phyloP scores from a whole-genome alignment of 2,888 invertebrate species.

The Ecliptopera silaceata region DNA sequence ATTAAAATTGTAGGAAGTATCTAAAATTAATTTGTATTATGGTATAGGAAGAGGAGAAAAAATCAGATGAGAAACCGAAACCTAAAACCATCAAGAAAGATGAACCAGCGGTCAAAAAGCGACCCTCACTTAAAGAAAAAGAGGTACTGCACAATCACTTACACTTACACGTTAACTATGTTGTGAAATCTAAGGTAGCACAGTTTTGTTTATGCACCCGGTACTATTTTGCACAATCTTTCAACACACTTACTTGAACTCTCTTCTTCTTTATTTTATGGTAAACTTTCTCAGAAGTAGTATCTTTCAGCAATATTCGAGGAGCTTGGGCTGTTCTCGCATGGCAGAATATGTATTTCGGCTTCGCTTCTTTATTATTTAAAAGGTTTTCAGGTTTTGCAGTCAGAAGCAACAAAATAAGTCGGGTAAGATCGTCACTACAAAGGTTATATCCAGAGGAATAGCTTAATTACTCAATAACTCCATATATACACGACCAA shows the following conservation, averaged over 20 bases:
- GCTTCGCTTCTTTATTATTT: slow-evolving; percentile 54
- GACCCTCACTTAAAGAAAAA: slow-evolving; percentile 73
- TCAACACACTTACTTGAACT: slow-evolving; percentile 19
- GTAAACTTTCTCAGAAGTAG: slow-evolving; percentile 19
- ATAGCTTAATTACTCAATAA: not conserved
- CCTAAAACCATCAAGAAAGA: slow-evolving; percentile 67
- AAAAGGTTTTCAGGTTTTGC: slow-evolving; percentile 22
- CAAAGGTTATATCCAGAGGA: not conserved
- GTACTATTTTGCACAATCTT: slow-evolving; percentile 32
- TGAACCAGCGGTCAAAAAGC: slow-evolving; percentile 71
- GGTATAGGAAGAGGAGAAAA: slow-evolving; percentile 71
- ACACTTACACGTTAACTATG: slow-evolving; percentile 41
- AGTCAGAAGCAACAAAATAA: not conserved
- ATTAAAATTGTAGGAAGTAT: not conserved
- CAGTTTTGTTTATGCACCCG: slow-evolving; percentile 30
- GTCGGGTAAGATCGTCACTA: slow-evolving; percentile 6
- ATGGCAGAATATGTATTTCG: slow-evolving; percentile 48
- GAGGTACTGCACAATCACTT: slow-evolving; percentile 60
- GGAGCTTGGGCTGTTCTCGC: slow-evolving; percentile 44
- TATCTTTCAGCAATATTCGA: slow-evolving; percentile 35
- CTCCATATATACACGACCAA: not conserved
- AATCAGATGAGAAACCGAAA: slow-evolving; percentile 75
- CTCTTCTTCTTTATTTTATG: slow-evolving; percentile 12
- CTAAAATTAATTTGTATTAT: slow-evolving; percentile 8
- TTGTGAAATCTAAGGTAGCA: slow-evolving; percentile 42